phyloP scores from a whole-genome alignment of 2,797 vertebrate species.

The Dendrocincla tyrannina region DNA sequence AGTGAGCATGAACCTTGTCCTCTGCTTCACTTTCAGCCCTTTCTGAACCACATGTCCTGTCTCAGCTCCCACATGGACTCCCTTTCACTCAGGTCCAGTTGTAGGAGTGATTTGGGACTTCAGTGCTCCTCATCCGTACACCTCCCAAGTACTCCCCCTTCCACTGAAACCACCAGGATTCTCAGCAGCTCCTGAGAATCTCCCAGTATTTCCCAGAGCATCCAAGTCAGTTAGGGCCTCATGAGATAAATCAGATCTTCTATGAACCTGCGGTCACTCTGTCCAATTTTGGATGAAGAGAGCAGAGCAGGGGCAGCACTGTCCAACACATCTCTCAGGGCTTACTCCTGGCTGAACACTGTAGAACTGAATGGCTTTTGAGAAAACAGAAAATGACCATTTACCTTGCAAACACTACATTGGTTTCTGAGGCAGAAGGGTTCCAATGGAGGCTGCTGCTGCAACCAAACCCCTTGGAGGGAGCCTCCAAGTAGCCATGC shows the following conservation, averaged over 20 bases:
- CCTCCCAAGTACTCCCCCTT: fast-evolving
- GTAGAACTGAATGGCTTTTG: not conserved
- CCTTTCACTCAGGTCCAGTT: not conserved
- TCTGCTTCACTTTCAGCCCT: not conserved
- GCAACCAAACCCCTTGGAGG: not conserved
- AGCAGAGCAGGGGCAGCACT: not conserved
- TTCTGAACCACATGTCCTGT: not conserved
- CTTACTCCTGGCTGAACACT: not conserved
- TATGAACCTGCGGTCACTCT: fast-evolving
- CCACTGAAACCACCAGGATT: not conserved
- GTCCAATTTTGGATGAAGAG: fast-evolving
- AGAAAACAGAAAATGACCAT: fast-evolving
- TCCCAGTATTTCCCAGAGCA: too few species aligned
- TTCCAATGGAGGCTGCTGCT: not conserved
- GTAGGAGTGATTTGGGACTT: fast-evolving
- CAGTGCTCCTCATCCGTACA: fast-evolving
- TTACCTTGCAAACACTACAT: fast-evolving
- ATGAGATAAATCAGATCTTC: fast-evolving
- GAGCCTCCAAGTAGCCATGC: not conserved
- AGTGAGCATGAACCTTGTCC: fast-evolving
- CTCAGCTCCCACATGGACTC: not conserved
- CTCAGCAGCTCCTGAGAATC: not conserved
- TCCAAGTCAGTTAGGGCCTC: fast-evolving
- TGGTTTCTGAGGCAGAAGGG: not conserved
- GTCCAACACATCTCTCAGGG: fast-evolving